Base-by-base conservation (phyloP, 2,888 invertebrate species). In the Stenchaetothrips biformis region DNA sequence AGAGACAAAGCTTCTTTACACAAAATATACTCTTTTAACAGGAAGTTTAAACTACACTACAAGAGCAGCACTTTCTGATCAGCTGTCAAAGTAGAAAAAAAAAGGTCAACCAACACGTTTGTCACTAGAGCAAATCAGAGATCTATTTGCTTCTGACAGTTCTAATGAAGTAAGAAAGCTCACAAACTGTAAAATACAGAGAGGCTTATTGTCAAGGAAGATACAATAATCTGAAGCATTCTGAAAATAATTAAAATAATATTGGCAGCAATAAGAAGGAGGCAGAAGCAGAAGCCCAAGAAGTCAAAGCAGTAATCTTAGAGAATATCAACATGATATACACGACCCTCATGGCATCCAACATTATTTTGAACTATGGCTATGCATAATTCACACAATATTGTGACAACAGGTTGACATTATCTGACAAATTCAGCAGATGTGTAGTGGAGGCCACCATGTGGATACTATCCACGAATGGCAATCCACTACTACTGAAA, bases 1-100 rank as follows among this genome's bases (percentile, higher is more conserved):
- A 74, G 3, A 21, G 11, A 74, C 25, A 25, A 25, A 25, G 25
- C 25, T 7, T 9, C 11, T 21, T 25, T 74, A 25, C 8, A 74
- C 9, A 74, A 53, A 4, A 37, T 53, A 6, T 7, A 74, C 25
- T 74, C 67, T 25, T 74, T 74, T 13, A 2, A 53, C 53, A 53
- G n/a, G n/a, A 18, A 18, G 59, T 59, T 59, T 59, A 0, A 74
- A 74, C 67, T 74, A 74, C 21, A 74, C 67, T 74, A 74, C 67
- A 25, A 74, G 67, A 74, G 67, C 67, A 74, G 67, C 67, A 25
- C 25, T 25, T 74, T 74, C 67, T 74, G 67, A 74, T 11, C 16
- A 79, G 79, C 53, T 79, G 59, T 77, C 47, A 80, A 77, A 82
- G 49, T 67, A 77, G 74, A 53, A 27, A 21, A 79, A 78, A 78